Conservation (phyloP, 2,797 vertebrate species). For the Eleutherodactylus coqui region DNA sequence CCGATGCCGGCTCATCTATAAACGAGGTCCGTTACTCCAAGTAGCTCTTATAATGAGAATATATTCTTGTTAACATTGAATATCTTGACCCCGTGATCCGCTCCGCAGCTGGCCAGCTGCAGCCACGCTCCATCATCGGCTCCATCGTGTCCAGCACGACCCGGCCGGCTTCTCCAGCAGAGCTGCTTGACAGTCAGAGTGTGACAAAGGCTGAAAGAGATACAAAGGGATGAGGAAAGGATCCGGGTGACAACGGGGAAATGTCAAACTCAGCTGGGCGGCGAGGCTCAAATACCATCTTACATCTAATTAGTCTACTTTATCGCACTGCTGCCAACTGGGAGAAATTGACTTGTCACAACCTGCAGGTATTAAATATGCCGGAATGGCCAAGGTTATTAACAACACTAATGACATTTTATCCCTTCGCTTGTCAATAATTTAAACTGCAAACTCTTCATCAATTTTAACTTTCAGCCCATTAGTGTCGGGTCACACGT, state of each 20-base stretch:
- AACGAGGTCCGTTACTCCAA: neutral
- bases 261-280: constrained; percentile 69
- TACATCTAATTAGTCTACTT: constrained; percentile 67
- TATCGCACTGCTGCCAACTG: constrained; percentile 64
- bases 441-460: constrained; percentile 65
- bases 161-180: constrained; percentile 84
- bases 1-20: constrained; percentile 5
- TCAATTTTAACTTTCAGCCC: constrained; percentile 68
- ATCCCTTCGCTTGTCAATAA: constrained; percentile 71
- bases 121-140: constrained; percentile 79
- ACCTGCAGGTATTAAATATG: constrained; percentile 69
- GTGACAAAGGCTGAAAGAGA: constrained; percentile 85
- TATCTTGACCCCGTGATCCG: constrained; percentile 92
- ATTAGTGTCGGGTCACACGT: constrained; percentile 65
- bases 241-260: constrained; percentile 66
- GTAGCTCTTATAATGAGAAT: constrained; percentile 41
- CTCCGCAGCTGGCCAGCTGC: constrained; percentile 90
- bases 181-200: constrained; percentile 88
- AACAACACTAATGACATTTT: constrained; percentile 68
- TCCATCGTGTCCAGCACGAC: constrained; percentile 74
- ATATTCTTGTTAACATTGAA: constrained; percentile 83
- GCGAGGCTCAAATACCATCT: constrained; percentile 61
- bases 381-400: constrained; percentile 67
- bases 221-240: constrained; percentile 57
- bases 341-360: constrained; percentile 67